Evolutionary conservation across 2,888 invertebrate species (phyloP), one percentile per base, ranked within the genome.

Genomic region (Dioctria rufipes): DNA sequence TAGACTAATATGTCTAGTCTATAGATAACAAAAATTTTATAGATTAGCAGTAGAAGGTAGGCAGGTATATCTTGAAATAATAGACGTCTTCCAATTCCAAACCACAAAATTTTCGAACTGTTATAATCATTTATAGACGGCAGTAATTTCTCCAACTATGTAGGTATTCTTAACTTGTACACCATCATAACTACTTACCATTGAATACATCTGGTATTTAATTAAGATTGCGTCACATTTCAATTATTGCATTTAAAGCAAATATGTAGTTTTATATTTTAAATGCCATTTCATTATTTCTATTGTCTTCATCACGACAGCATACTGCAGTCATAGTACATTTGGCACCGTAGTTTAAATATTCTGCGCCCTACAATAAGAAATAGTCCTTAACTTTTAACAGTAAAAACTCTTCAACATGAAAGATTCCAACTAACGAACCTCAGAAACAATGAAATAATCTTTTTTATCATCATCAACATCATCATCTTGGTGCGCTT

Each of bases 361-460:
- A 61, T 39, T 8, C 13, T 58, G 11, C 65, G 40, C 40, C 40
- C 40, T 37, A 58, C 58, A 61, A 42, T 42, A 42, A 58, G 58
- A 73, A 73, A 73, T 73, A 73, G 73, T 73, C 73, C 73, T 73
- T 73, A 73, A 73, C 73, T 73, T 73, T 58, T 11, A 61, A n/a
- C 37, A 61, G 61, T 61, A 61, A 61, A 61, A 61, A 37, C 61
- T 61, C 8, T 25, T 51, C 37, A 13, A 39, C 40, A 73, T 73
- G 58, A 73, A 73, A 54, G 73, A 58, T 71, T 40, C 43, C 49
- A 73, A 73, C 73, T 40, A 73, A 73, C 42, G 73, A 73, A 60
- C 60, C 73, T 39, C n/a, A 37, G 58, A 13, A 43, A 60, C 60
- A 73, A 73, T 73, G 51, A 49, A 69, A 49, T n/a, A 69, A n/a